Base-by-base conservation (phyloP, 2,113 vertebrate species). In the Pomatostomus ruficeps region DNA sequence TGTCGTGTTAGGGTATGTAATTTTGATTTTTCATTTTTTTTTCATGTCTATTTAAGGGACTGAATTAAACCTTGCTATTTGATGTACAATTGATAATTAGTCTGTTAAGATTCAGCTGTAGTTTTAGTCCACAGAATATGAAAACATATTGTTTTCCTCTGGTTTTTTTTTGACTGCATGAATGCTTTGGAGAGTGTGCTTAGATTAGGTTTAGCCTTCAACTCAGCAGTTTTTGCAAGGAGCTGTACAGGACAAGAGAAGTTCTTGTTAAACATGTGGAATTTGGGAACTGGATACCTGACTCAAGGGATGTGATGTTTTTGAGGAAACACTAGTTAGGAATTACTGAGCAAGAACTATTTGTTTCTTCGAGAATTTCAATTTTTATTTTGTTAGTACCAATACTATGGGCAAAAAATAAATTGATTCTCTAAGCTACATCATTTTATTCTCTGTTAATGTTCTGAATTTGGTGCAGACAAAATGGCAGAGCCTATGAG, bases 81-180 rank as follows among this genome's bases (percentile, higher is more conserved):
- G 14, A 1, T 77, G 7, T 77, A 21, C 11, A 70, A 1, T 31
- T 58, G 6, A 13, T 62, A 54, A 19, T 84, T 54, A 59, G 10
- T 76, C 13, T 76, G 7, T 20, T 33, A 49, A 33, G 42, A 14
- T 66, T 88, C 38, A 16, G 7, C 29, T 25, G 26, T 55, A 33
- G 19, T 88, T 83, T 95, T 58, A 76, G 18, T 74, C 14, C 11
- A 54, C 29, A 49, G 22, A 28, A 28, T 45, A 14, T 18, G 11
- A 58, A 91, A 73, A 8, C 6, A 2, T 74, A 19, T 2, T 3
- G 0, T 42, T 10, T 42, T 76, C 10, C 1, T 2, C 14, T 35
- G 40, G 0, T 8, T 43, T 18, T 46, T 45, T 14, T 79, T 57
- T 36, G 40, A 22, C 26, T 59, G 13, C 16, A 1, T 57, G 31